Percentiles rank a stretch among this genome's conserved stretches.
These are phyloP conservation scores for Sphinx pinastri DNA, from an alignment of 2,888 invertebrate genomes.

Conservation along the genomic window DNA sequence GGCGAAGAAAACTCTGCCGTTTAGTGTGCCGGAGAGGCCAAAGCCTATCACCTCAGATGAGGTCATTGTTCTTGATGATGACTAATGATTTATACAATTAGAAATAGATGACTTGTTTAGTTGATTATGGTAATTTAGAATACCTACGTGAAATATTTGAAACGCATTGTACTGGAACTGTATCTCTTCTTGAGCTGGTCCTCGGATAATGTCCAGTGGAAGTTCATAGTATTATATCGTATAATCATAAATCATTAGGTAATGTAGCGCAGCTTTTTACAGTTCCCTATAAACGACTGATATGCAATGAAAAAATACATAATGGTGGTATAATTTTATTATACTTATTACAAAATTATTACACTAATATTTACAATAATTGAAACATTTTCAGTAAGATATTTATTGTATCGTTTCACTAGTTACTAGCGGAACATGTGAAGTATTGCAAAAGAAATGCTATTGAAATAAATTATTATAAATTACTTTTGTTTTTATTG, in stretches of 20 bases:
- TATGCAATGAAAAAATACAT: not conserved
- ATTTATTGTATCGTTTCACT: not conserved
- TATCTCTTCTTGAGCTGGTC: no score
- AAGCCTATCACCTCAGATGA: conserved; percentile 70
- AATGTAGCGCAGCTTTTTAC: no score
- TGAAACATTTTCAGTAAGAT: conserved; percentile 15
- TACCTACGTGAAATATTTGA: no score
- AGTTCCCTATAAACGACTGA: not conserved
- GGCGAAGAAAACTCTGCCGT: conserved; percentile 63
- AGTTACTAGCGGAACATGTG: not conserved
- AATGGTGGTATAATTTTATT: conserved; percentile 12
- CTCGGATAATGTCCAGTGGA: no score
- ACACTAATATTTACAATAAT: conserved; percentile 38
- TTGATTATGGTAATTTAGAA: not conserved
- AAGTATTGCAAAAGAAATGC: conserved; percentile 2
- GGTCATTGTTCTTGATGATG: conserved; percentile 78
- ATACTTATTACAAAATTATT: conserved; percentile 19
- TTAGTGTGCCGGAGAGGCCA: conserved; percentile 54
- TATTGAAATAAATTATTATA: conserved; percentile 3
- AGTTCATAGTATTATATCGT: no score
- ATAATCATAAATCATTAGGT: not conserved
- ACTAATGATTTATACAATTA: conserved; percentile 45
- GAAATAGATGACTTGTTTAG: not conserved
- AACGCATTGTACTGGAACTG: no score
- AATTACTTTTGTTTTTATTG: not conserved